Conservation (phyloP, 2,113 vertebrate species). For the Daphoenositta chrysoptera region DNA sequence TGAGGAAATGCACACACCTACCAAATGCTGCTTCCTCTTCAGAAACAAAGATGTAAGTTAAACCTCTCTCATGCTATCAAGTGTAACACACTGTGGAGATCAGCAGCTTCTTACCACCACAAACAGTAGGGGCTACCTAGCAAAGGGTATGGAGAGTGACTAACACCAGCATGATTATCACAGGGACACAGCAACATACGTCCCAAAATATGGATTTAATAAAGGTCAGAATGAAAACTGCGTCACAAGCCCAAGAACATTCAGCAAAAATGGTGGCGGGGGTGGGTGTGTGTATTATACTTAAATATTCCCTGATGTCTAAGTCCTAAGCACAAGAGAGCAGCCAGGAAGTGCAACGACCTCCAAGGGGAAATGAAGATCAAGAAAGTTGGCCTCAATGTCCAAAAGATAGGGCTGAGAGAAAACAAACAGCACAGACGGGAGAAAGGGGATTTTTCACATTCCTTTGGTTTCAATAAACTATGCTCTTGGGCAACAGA, state of each 20-base stretch:
- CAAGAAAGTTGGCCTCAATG: neutral
- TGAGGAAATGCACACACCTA: neutral
- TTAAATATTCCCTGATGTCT: constrained; percentile 15
- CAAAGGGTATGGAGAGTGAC: neutral
- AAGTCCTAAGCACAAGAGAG: neutral
- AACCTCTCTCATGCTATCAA: neutral
- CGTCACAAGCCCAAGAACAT: neutral
- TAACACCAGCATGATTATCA: neutral
- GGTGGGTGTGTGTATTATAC: neutral
- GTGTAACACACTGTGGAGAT: neutral
- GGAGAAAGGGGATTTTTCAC: constrained; percentile 29
- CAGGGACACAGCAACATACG: neutral
- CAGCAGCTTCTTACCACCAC: neutral
- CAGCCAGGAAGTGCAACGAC: neutral
- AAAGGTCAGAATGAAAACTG: constrained; percentile 4
- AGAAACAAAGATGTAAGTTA: constrained; percentile 17
- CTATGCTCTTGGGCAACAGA: neutral
- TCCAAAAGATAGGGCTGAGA: neutral
- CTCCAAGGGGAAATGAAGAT: constrained; percentile 7
- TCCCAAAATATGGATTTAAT: neutral
- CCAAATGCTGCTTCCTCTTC: neutral
- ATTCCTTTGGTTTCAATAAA: constrained; percentile 52
- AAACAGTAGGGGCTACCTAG: neutral
- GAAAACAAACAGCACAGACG: neutral
- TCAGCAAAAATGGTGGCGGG: neutral